These are phyloP conservation scores for Clarias laeviceps DNA, from an alignment of 2,797 vertebrate genomes.

Conservation along the genomic window DNA sequence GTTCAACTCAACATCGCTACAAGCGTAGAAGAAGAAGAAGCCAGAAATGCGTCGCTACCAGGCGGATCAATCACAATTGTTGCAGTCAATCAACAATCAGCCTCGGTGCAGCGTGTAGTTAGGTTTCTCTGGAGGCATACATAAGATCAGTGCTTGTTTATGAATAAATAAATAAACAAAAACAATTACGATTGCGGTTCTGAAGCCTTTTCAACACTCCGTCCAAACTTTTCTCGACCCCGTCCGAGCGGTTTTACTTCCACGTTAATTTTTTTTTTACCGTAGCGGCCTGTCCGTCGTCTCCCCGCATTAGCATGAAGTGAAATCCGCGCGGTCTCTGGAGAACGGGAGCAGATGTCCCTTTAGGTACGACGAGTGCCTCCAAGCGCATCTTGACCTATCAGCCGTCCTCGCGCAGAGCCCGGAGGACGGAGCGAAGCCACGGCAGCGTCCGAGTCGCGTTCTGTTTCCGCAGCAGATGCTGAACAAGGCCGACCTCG, in stretches of 20 bases:
- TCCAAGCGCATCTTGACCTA: constrained; percentile 47
- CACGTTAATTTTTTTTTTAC: not conserved
- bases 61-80: too few relatives aligned
- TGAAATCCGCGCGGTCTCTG: not conserved
- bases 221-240: not conserved
- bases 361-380: constrained; percentile 37
- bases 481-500: constrained; percentile 33
- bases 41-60: too few relatives aligned
- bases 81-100: too few relatives aligned
- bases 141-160: too few relatives aligned
- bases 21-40: too few relatives aligned
- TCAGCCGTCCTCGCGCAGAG: constrained; percentile 57
- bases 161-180: too few relatives aligned
- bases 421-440: constrained; percentile 56
- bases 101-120: too few relatives aligned
- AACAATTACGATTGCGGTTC: not conserved
- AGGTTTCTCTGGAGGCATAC: too few relatives aligned
- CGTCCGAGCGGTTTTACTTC: not conserved
- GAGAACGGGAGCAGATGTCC: constrained; percentile 45
- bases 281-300: not conserved
- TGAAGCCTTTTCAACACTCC: not conserved
- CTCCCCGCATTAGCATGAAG: constrained; percentile 12
- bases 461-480: constrained; percentile 62
- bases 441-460: constrained; percentile 68
- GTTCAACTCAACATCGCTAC: too few relatives aligned